Percentiles rank a stretch among this genome's conserved stretches.
phyloP scores from a whole-genome alignment of 2,888 invertebrate genomes.

The Nesidiocoris tenuis region DNA sequence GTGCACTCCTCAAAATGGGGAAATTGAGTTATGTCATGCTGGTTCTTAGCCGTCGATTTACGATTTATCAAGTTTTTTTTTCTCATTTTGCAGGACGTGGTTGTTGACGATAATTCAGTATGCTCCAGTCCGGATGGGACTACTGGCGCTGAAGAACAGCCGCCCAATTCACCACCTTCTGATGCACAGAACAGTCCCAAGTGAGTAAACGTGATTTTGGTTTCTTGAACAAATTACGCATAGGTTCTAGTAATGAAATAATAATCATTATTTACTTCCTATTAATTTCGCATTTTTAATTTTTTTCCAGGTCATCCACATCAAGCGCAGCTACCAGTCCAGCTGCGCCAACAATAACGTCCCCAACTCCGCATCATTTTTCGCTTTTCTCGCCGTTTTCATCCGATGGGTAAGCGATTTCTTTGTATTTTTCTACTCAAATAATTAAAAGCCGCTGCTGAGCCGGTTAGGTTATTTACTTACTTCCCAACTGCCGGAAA shows the following conservation, averaged over 20 bases:
- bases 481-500: too few species aligned
- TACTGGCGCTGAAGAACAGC: slow-evolving; percentile 19
- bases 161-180: slow-evolving; percentile 36
- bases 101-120: slow-evolving; percentile 46
- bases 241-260: background rate
- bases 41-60: too few species aligned
- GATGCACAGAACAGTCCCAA: slow-evolving; percentile 45
- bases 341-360: slow-evolving; percentile 25
- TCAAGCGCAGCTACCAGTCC: slow-evolving; percentile 44
- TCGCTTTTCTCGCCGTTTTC: slow-evolving; percentile 48
- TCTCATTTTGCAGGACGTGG: slow-evolving; percentile 36
- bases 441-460: too few species aligned
- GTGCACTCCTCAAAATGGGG: too few species aligned
- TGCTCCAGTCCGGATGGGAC: slow-evolving; percentile 42
- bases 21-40: too few species aligned
- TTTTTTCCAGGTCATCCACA: slow-evolving; percentile 31
- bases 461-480: too few species aligned
- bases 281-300: too few species aligned
- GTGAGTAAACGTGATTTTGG: too few species aligned
- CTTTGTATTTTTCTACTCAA: too few species aligned
- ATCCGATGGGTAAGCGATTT: slow-evolving; percentile 48
- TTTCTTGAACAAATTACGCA: too few species aligned
- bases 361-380: slow-evolving; percentile 36
- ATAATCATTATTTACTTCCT: background rate
- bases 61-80: background rate